Base-by-base conservation (phyloP, 1,140 invertebrate genomes). In the Drosophila kanapiae region DNA sequence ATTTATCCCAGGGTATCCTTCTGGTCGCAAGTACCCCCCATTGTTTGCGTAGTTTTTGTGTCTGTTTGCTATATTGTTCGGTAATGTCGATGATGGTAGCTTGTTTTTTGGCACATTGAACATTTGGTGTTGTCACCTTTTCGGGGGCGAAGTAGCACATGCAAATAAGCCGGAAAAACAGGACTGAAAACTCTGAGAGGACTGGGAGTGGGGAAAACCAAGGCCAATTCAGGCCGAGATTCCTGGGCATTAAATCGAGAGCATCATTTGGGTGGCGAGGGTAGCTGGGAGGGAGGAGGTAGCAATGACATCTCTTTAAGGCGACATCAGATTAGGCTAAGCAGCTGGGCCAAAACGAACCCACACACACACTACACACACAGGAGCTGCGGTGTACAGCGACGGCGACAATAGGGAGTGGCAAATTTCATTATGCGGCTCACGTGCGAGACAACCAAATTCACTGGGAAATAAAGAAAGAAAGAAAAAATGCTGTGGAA, bases 371-470 rank as follows among this genome's bases (percentile, higher is more conserved):
- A 64, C 18, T 8, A 61, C 57, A 63, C 42, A 68, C 31, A 43
- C 9, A 16, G 51, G 43, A 57, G 54, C 45, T 59, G 43, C 59
- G 49, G 43, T 35, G 67, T 54, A 51, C 45, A 69, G 6, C 35
- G 11, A 80, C 53, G 40, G 57, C 49, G 56, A 82, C 62, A 78
- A 77, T 80, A 80, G 80, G 82, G 82, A 86, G 87, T 86, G 79
- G 82, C 67, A 72, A 80, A 82, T 83, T 91, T 91, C 78, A 81
- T 91, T 91, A 91, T 91, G 87, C 87, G 64, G 82, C 87, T 91
- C 87, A 91, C 87, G 87, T 91, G 87, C 87, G 83, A 91, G 87
- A 91, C 87, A 91, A 91, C 87, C 87, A 91, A 91, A 91, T 91
- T 91, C 87, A 91, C 85, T 90, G 78, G 65, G 81, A 91, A 82